phyloP scores from a whole-genome alignment of 2,888 invertebrate genomes.

The Noctua fimbriata region DNA sequence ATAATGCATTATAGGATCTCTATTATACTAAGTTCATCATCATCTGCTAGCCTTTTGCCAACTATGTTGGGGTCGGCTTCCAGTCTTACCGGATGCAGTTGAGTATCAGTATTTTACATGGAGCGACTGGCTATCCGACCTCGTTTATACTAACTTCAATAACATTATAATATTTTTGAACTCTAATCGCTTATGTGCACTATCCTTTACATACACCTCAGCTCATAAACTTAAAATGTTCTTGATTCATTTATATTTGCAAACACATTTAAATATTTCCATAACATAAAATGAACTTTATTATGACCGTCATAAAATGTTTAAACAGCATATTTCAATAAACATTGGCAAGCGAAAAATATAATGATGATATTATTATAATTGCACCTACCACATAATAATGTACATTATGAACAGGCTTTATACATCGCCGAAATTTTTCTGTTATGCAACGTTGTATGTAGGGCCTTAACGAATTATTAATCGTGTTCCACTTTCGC shows the following conservation, averaged over 20 bases:
- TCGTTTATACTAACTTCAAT: background rate
- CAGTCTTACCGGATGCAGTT: too few species aligned
- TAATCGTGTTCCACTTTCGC: slow-evolving; percentile 54
- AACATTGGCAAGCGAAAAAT: slow-evolving; percentile 7
- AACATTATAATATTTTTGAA: background rate
- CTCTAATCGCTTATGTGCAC: background rate
- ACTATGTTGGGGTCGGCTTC: too few species aligned
- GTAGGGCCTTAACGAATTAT: slow-evolving; percentile 8
- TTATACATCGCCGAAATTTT: slow-evolving; percentile 16
- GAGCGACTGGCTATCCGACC: too few species aligned
- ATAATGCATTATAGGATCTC: too few species aligned
- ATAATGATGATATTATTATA: slow-evolving; percentile 40
- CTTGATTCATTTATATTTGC: background rate
- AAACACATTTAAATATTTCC: slow-evolving; percentile 1
- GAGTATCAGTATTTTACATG: too few species aligned
- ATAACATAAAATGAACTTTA: slow-evolving; percentile 8
- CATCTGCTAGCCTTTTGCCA: too few species aligned
- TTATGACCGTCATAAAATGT: background rate
- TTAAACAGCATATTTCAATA: slow-evolving; percentile 23
- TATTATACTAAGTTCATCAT: too few species aligned
- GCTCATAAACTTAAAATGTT: background rate
- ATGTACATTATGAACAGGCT: background rate
- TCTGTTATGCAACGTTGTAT: slow-evolving; percentile 37
- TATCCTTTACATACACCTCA: slow-evolving; percentile 2
- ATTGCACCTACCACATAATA: slow-evolving; percentile 16